A percentile compares a stretch with the other conserved stretches of the same genome.
Evolutionary conservation across 37 sponge, comb jelly and placozoan species (phyloP).

Genomic region (Eunapius fragilis): DNA sequence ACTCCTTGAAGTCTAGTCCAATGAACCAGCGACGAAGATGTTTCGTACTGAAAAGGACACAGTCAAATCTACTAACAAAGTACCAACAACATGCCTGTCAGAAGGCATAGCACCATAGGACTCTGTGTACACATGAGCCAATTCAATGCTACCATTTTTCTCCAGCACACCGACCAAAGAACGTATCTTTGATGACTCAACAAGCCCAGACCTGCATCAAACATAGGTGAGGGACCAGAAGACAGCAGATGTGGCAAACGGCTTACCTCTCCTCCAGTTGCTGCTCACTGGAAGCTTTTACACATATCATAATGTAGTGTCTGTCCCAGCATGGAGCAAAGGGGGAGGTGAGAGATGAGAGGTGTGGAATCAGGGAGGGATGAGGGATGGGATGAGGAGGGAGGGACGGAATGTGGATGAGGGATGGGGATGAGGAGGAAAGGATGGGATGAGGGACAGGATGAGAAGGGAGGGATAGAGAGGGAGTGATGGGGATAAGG

Average conservation of each 20-base stretch:
- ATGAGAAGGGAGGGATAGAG: background rate
- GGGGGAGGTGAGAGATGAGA: too few relatives aligned
- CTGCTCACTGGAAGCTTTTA: constrained; percentile 56
- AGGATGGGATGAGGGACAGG: background rate
- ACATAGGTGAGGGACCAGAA: background rate
- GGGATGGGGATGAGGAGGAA: background rate
- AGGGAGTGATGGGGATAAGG: too few relatives aligned
- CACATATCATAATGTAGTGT: constrained; percentile 89
- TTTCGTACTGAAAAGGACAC: background rate
- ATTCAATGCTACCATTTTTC: constrained; percentile 64
- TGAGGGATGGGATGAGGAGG: background rate
- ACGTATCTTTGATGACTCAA: constrained; percentile 96
- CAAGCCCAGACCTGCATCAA: constrained; percentile 85
- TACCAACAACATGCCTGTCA: constrained; percentile 9
- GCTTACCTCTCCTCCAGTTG: constrained; percentile 71
- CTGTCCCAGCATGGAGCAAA: constrained; percentile 32
- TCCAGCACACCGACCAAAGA: constrained; percentile 89
- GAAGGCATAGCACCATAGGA: constrained; percentile 46
- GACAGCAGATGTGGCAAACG: background rate
- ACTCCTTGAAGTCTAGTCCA: constrained; percentile 73
- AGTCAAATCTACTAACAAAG: background rate
- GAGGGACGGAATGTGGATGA: too few relatives aligned
- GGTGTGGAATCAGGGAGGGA: too few relatives aligned
- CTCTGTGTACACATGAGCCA: constrained; percentile 90
- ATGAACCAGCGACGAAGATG: constrained; percentile 73